Evolutionary conservation across 1,140 invertebrate genomes (phyloP).

Genomic region (Phenacoccus solenopsis): DNA sequence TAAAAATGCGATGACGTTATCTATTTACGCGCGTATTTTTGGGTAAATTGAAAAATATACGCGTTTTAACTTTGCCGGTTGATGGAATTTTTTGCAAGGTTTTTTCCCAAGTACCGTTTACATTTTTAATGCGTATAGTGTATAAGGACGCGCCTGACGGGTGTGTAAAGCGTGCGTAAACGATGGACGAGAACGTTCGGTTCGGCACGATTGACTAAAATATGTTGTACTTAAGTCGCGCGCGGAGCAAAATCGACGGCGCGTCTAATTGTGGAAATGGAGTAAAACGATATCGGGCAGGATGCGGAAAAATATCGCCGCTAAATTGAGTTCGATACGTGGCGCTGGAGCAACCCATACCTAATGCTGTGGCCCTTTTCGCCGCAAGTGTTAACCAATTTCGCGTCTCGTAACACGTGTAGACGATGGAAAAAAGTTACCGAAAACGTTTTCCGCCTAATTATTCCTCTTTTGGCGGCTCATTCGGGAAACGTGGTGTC

Average conservation of each 20-base stretch:
- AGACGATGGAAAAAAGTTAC: neutral
- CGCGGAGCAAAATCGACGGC: neutral
- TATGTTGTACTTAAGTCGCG: neutral
- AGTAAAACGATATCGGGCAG: constrained; percentile 2
- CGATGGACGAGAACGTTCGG: neutral
- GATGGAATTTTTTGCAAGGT: neutral
- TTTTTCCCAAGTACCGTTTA: neutral
- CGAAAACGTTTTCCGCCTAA: neutral
- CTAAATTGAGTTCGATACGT: neutral
- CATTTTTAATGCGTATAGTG: neutral
- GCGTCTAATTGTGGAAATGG: neutral
- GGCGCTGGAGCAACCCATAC: too few species aligned
- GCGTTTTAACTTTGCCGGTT: neutral
- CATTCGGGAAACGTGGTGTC: neutral
- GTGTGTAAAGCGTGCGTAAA: neutral
- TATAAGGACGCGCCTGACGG: neutral
- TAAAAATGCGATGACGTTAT: neutral
- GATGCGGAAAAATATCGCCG: neutral
- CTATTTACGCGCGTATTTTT: neutral
- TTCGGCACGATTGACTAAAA: constrained; percentile 1
- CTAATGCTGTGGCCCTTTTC: neutral
- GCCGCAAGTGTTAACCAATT: neutral
- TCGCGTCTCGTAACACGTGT: neutral
- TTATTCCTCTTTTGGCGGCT: neutral
- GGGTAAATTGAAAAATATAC: neutral